Evolutionary conservation across 2,113 vertebrate genomes (phyloP).

Genomic region (Reinhardtius hippoglossoides): DNA sequence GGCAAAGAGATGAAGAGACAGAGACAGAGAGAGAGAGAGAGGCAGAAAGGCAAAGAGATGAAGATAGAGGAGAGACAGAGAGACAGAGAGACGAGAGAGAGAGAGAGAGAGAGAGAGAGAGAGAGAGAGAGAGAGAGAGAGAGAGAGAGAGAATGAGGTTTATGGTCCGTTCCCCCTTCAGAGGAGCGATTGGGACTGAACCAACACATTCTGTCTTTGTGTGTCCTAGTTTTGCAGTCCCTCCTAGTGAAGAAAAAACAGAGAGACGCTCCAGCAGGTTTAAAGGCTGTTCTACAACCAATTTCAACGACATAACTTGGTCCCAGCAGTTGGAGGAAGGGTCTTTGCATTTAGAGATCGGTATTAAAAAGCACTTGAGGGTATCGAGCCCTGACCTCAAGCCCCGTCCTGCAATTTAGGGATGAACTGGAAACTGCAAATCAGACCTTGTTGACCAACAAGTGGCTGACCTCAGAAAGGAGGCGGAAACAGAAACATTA

Average conservation of each 20-base stretch:
- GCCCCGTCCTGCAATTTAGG: too few relatives aligned
- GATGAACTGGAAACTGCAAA: too few relatives aligned
- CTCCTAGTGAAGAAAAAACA: constrained; percentile 20
- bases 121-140: too few relatives aligned
- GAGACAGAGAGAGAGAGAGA: constrained; percentile 27
- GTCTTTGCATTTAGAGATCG: background rate
- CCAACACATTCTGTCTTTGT: constrained; percentile 25
- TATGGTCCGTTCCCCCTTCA: constrained; percentile 27
- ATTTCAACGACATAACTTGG: background rate
- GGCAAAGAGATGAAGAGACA: too few relatives aligned
- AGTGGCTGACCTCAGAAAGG: too few relatives aligned
- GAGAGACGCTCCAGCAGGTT: background rate
- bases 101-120: constrained; percentile 27
- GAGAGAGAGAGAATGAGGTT: background rate
- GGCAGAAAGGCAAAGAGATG: background rate
- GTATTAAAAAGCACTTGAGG: background rate
- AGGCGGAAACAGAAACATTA: too few relatives aligned
- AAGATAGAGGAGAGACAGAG: background rate
- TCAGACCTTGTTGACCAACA: too few relatives aligned
- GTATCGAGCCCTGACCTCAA: too few relatives aligned
- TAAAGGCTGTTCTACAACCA: background rate
- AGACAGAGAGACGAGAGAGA: too few relatives aligned
- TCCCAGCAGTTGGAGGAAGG: background rate
- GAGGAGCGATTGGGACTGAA: constrained; percentile 18
- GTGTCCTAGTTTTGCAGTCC: constrained; percentile 10